phyloP scores from a whole-genome alignment of 2,113 vertebrate genomes.

The Dolichallabes microphthalmus region DNA sequence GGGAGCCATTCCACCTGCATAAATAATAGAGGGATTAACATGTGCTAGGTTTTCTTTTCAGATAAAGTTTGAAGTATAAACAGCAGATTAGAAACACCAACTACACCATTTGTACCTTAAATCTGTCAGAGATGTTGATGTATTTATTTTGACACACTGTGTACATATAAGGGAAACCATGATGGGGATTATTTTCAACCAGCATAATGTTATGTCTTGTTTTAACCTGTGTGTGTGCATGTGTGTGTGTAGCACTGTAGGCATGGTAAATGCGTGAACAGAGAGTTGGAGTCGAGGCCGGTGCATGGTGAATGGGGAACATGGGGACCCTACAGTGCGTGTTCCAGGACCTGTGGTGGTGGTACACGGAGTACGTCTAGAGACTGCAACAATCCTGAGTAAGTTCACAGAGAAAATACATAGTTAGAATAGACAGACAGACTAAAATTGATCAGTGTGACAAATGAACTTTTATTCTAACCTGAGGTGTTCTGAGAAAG shows the following conservation, averaged over 20 bases:
- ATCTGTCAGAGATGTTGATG: slow-evolving; percentile 30
- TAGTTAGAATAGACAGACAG: neutral
- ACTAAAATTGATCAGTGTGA: neutral
- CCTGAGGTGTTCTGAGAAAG: neutral
- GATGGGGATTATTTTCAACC: slow-evolving; percentile 24
- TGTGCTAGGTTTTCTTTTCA: slow-evolving; percentile 53
- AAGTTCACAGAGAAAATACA: slow-evolving; percentile 58
- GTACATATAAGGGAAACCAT: slow-evolving; percentile 11
- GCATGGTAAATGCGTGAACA: slow-evolving; percentile 89
- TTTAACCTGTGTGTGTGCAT: slow-evolving; percentile 26
- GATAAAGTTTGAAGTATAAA: slow-evolving; percentile 59
- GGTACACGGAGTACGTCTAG: slow-evolving; percentile 85
- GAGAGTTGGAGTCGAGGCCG: slow-evolving; percentile 81
- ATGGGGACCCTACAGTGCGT: slow-evolving; percentile 88
- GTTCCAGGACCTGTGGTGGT: slow-evolving; percentile 93
- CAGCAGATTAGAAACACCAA: slow-evolving; percentile 57
- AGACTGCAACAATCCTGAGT: slow-evolving; percentile 93
- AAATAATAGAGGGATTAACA: slow-evolving; percentile 61
- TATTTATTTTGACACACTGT: slow-evolving; percentile 30
- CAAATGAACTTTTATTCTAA: neutral
- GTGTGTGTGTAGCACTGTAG: slow-evolving; percentile 80
- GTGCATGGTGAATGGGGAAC: slow-evolving; percentile 92
- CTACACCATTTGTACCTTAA: slow-evolving; percentile 34
- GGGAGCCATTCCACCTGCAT: slow-evolving; percentile 52
- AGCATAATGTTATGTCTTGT: slow-evolving; percentile 39